Percentiles rank a stretch among this genome's conserved stretches.
Evolutionary conservation across 2,888 invertebrate species (phyloP).

Genomic region (Fragum whitleyi): DNA sequence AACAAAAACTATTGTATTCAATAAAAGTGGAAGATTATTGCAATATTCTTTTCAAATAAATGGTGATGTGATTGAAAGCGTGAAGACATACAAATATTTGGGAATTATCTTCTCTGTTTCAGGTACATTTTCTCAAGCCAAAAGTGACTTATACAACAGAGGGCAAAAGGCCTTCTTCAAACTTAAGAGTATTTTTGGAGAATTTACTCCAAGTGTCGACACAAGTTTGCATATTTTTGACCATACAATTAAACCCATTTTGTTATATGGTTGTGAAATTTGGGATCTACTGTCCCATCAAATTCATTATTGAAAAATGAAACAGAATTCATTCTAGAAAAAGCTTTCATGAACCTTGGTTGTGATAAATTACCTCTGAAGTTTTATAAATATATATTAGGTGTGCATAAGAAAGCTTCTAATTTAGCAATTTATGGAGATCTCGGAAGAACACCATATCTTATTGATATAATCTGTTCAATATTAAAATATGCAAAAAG

Average conservation of each 20-base stretch:
- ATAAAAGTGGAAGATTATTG: background rate
- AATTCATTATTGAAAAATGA: background rate
- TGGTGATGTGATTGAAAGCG: background rate
- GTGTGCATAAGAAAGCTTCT: background rate
- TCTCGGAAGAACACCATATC: background rate
- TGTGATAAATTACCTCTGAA: background rate
- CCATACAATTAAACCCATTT: slow-evolving; percentile 6
- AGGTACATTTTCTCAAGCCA: background rate
- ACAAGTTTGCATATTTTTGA: slow-evolving; percentile 9
- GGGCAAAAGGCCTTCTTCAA: slow-evolving; percentile 9
- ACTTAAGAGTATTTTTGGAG: slow-evolving; percentile 7
- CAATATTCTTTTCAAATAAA: background rate
- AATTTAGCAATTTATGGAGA: background rate
- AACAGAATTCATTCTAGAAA: background rate
- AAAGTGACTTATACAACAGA: slow-evolving; percentile 1
- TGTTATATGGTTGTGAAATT: slow-evolving; percentile 10
- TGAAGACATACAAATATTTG: background rate
- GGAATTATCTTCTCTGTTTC: background rate
- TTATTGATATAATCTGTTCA: background rate
- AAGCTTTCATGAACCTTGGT: too few relatives aligned
- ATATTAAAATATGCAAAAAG: slow-evolving; percentile 3
- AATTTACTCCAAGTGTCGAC: background rate
- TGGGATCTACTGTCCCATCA: slow-evolving; percentile 1
- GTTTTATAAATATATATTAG: slow-evolving; percentile 8
- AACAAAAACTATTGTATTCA: background rate